Percentiles rank a stretch among this genome's conserved stretches.
These are phyloP conservation scores for Yponomeuta sedellus DNA, from an alignment of 2,888 invertebrate species.

Conservation along the genomic window DNA sequence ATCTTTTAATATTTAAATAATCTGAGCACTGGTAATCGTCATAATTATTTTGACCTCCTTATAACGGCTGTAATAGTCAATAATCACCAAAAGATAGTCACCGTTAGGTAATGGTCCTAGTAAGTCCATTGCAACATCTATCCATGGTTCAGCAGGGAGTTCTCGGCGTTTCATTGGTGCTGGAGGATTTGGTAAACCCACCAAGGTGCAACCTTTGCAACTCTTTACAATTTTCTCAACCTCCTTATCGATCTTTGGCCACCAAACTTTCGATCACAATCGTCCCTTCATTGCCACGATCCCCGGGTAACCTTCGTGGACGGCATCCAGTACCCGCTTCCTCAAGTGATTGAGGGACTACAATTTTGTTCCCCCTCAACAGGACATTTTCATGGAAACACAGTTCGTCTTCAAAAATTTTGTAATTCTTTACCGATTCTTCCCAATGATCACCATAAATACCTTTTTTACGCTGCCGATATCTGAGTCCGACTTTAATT, in stretches of 20 bases:
- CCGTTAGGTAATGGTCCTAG: slow-evolving; percentile 29
- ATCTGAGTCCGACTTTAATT: slow-evolving; percentile 14
- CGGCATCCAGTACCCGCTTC: slow-evolving; percentile 23
- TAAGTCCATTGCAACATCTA: slow-evolving; percentile 30
- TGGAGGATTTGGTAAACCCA: slow-evolving; percentile 20
- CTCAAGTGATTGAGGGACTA: slow-evolving; percentile 12
- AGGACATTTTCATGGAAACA: slow-evolving; percentile 12
- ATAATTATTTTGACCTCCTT: slow-evolving; percentile 24
- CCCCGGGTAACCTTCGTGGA: slow-evolving; percentile 35
- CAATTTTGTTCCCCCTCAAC: slow-evolving; percentile 13
- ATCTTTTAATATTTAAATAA: slow-evolving; percentile 22
- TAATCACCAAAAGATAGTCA: slow-evolving; percentile 28
- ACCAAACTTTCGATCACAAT: slow-evolving; percentile 24
- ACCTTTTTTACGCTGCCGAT: slow-evolving; percentile 17
- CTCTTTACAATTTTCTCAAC: slow-evolving; percentile 21
- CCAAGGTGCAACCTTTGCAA: slow-evolving; percentile 25
- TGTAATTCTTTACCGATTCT: slow-evolving; percentile 14
- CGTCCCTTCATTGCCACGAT: slow-evolving; percentile 24
- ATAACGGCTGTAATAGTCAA: slow-evolving; percentile 33
- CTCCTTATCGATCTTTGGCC: slow-evolving; percentile 26
- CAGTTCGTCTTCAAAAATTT: slow-evolving; percentile 13
- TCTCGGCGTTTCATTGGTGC: slow-evolving; percentile 26
- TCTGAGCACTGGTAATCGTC: slow-evolving; percentile 20
- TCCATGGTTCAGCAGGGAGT: slow-evolving; percentile 25
- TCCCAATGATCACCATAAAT: slow-evolving; percentile 16